These are phyloP conservation scores for Caenorhabditis doughertyi DNA, from an alignment of 2,888 invertebrate genomes.

Conservation along the genomic window DNA sequence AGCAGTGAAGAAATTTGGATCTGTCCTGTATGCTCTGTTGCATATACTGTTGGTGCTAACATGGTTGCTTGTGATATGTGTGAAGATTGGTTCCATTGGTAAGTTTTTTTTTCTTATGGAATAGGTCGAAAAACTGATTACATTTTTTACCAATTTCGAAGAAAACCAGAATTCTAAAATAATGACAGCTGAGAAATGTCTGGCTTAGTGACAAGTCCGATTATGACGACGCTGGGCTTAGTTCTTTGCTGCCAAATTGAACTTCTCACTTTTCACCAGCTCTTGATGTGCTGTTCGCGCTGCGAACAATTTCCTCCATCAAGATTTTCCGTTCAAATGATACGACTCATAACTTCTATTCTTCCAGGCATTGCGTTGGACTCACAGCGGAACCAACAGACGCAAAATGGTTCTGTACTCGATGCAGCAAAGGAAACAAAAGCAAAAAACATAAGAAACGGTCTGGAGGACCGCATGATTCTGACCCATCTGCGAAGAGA, in stretches of 20 bases:
- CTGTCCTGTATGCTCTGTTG: constrained; percentile 80
- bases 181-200: neutral
- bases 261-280: too few relatives aligned
- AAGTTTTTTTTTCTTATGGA: constrained; percentile 34
- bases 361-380: constrained; percentile 79
- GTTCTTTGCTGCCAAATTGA: too few relatives aligned
- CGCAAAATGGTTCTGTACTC: constrained; percentile 76
- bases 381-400: constrained; percentile 75
- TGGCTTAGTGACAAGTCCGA: neutral
- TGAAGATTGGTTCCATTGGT: constrained; percentile 82
- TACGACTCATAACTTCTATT: neutral
- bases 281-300: too few relatives aligned
- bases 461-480: constrained; percentile 14
- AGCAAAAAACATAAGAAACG: constrained; percentile 54
- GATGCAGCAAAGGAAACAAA: constrained; percentile 72
- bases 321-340: too few relatives aligned
- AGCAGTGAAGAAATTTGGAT: constrained; percentile 76
- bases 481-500: constrained; percentile 13
- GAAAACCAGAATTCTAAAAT: neutral
- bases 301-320: too few relatives aligned
- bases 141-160: neutral
- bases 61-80: constrained; percentile 82
- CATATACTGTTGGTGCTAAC: constrained; percentile 79
- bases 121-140: too few relatives aligned
- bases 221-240: neutral